phyloP scores from a whole-genome alignment of 1,140 invertebrate genomes.

The Manduca sexta region DNA sequence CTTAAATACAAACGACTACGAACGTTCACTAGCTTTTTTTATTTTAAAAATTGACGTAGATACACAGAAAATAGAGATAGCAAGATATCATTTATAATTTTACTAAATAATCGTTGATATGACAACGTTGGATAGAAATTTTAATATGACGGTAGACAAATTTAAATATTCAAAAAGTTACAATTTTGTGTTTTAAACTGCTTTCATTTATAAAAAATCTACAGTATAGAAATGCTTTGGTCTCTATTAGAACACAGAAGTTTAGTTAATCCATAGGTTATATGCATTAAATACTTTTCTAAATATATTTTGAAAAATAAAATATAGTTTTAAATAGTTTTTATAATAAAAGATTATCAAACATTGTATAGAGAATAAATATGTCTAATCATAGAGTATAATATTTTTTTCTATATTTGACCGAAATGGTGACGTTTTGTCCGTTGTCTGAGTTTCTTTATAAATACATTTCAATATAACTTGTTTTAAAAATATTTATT shows the following conservation, averaged over 20 bases:
- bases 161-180: background rate
- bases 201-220: slow-evolving; percentile 19
- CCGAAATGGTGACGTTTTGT: background rate
- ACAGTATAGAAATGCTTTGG: slow-evolving; percentile 29
- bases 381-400: background rate
- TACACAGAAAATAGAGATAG: slow-evolving; percentile 17
- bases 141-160: background rate
- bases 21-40: slow-evolving; percentile 32
- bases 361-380: slow-evolving; percentile 6
- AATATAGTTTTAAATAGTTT: slow-evolving; percentile 1
- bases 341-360: slow-evolving; percentile 3
- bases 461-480: no score
- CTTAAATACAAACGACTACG: slow-evolving; percentile 20
- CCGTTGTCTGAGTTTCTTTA: slow-evolving; percentile 1
- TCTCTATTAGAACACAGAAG: slow-evolving; percentile 33
- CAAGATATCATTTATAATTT: background rate
- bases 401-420: background rate
- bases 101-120: slow-evolving; percentile 4
- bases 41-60: slow-evolving; percentile 22
- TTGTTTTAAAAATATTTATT: no score
- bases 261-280: slow-evolving; percentile 3
- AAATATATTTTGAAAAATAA: slow-evolving; percentile 5
- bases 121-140: background rate
- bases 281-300: background rate
- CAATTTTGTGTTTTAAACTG: background rate